Conservation (phyloP, 2,888 invertebrate species). For the Plemyria rubiginata region DNA sequence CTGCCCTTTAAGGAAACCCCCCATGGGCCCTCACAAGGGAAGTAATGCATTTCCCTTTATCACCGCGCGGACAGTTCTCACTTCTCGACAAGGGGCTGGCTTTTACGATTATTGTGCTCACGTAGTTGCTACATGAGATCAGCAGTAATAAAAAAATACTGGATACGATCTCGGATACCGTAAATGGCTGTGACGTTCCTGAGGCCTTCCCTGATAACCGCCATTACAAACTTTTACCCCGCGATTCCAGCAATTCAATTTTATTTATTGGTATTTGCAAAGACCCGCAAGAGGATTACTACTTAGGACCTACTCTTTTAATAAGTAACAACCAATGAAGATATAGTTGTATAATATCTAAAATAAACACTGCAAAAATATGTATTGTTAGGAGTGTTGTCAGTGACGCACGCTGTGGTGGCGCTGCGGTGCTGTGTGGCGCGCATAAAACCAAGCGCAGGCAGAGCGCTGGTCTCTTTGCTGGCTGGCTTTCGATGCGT, state of each 20-base stretch:
- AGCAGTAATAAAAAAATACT: constrained; percentile 63
- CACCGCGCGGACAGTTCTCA: constrained; percentile 78
- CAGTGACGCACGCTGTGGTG: no score
- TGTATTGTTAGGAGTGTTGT: no score
- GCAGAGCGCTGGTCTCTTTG: no score
- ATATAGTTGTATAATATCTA: no score
- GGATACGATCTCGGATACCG: constrained; percentile 58
- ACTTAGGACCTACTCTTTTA: no score
- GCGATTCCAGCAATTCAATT: constrained; percentile 22
- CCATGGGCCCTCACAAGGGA: constrained; percentile 67
- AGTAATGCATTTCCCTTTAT: constrained; percentile 84
- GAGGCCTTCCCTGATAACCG: constrained; percentile 35
- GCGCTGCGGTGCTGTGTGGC: no score
- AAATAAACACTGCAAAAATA: no score
- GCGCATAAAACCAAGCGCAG: no score
- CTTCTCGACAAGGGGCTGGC: constrained; percentile 71
- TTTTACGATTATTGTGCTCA: constrained; percentile 82
- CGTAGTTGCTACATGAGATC: constrained; percentile 69
- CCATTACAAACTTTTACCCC: constrained; percentile 32
- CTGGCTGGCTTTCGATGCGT: no score
- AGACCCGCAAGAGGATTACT: no score
- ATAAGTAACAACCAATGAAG: no score
- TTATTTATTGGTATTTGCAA: constrained; percentile 11
- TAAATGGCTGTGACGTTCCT: constrained; percentile 49
- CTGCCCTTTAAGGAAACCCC: constrained; percentile 74